phyloP scores from a whole-genome alignment of 92 coral and sea anemone species.

The Montipora capitata region DNA sequence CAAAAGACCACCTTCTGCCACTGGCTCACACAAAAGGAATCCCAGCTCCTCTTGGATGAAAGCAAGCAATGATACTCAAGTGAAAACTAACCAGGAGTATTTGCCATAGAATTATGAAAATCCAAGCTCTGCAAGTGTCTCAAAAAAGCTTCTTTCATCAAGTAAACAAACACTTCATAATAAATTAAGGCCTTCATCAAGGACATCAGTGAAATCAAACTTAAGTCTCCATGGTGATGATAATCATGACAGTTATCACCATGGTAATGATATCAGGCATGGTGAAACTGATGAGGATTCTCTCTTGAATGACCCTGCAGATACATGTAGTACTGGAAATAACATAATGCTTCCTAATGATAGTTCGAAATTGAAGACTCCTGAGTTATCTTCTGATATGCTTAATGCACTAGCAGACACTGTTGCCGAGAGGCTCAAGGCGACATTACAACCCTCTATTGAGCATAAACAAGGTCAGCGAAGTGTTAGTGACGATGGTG shows the following conservation, averaged over 20 bases:
- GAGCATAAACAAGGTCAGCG: conserved; percentile 34
- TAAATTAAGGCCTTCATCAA: conserved; percentile 40
- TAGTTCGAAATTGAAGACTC: conserved; percentile 24
- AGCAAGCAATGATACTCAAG: conserved; percentile 10
- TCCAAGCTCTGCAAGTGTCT: not conserved
- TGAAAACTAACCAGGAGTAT: conserved; percentile 56
- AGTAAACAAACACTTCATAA: conserved; percentile 43
- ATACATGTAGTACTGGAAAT: not conserved
- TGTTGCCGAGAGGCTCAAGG: conserved; percentile 84
- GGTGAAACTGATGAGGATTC: not conserved
- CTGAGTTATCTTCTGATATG: conserved; percentile 74
- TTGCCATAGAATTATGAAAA: conserved; percentile 70
- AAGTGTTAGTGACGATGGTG: conserved; percentile 14
- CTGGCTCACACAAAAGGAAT: conserved; percentile 30
- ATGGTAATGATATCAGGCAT: conserved; percentile 25
- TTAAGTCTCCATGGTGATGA: conserved; percentile 11
- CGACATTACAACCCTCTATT: conserved; percentile 45
- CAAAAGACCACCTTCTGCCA: conserved; percentile 82
- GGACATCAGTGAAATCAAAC: conserved; percentile 31
- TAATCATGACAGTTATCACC: conserved; percentile 18
- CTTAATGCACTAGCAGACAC: conserved; percentile 90
- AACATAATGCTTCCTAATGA: not conserved
- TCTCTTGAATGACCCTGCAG: not conserved
- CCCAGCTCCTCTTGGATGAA: conserved; percentile 3
- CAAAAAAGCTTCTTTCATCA: not conserved